phyloP scores from a whole-genome alignment of 2,888 invertebrate genomes.

The Dolomedes plantarius region DNA sequence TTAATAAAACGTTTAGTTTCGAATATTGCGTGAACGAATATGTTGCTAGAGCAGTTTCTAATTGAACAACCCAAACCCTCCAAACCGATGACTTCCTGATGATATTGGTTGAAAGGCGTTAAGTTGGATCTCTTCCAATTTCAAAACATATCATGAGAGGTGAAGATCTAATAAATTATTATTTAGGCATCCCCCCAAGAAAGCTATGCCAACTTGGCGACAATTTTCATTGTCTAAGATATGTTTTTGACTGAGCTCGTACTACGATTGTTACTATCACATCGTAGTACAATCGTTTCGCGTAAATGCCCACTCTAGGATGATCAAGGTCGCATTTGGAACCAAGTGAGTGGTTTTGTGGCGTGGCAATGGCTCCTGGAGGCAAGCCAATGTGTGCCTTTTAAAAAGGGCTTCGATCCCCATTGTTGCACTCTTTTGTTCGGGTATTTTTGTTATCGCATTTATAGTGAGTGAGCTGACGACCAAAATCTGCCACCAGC shows the following conservation, averaged over 20 bases:
- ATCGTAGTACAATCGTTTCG: constrained; percentile 54
- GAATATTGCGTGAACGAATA: too few species aligned
- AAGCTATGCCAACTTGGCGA: constrained; percentile 52
- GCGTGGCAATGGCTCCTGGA: constrained; percentile 27
- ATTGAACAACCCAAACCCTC: too few species aligned
- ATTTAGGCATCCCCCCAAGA: constrained; percentile 43
- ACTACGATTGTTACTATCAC: constrained; percentile 59
- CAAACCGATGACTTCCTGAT: constrained; percentile 28
- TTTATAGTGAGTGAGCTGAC: constrained; percentile 1
- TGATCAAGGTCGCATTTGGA: constrained; percentile 60
- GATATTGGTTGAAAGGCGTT: constrained; percentile 25
- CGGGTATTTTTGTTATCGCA: constrained; percentile 4
- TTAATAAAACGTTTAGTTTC: too few species aligned
- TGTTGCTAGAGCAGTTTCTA: too few species aligned
- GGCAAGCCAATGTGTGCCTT: constrained; percentile 24
- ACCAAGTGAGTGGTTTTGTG: constrained; percentile 27
- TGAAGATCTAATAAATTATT: constrained; percentile 56
- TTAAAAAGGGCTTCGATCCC: constrained; percentile 15
- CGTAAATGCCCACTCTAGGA: constrained; percentile 67
- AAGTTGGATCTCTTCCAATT: constrained; percentile 39
- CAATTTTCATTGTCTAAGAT: constrained; percentile 51
- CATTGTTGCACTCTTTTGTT: constrained; percentile 17
- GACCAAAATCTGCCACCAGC: constrained; percentile 12
- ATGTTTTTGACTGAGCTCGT: constrained; percentile 25
- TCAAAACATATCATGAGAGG: not conserved